Conservation (phyloP, 2,797 vertebrate genomes). For the Jordanella pulchra region DNA sequence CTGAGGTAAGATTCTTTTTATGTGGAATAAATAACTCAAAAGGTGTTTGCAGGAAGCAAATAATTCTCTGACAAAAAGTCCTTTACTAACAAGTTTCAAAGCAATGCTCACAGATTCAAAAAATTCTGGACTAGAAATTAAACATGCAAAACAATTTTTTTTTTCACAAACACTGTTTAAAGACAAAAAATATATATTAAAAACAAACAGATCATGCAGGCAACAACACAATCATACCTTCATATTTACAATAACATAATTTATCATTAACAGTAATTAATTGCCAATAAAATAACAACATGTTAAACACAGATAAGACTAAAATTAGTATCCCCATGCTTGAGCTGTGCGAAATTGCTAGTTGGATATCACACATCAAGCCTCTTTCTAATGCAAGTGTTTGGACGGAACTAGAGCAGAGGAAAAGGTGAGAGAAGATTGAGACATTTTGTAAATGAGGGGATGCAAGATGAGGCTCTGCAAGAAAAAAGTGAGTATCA, state of each 20-base stretch:
- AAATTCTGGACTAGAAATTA: not conserved
- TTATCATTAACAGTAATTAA: not conserved
- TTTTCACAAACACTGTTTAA: too few relatives aligned
- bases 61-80: not conserved
- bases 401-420: not conserved
- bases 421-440: constrained; percentile 12
- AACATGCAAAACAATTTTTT: too few relatives aligned
- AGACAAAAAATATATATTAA: too few relatives aligned
- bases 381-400: not conserved
- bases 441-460: constrained; percentile 3
- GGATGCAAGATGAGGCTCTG: not conserved
- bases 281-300: not conserved
- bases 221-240: too few relatives aligned
- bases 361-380: not conserved
- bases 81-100: not conserved
- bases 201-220: too few relatives aligned
- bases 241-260: not conserved
- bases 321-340: not conserved
- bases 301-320: not conserved
- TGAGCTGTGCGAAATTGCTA: not conserved
- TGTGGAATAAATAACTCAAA: not conserved
- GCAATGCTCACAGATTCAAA: not conserved
- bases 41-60: not conserved
- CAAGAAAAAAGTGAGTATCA: constrained; percentile 25
- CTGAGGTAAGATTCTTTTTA: not conserved